Evolutionary conservation across 2,888 invertebrate species (phyloP), one percentile per base, ranked within the genome.

Genomic region (Lepidochrysops patricia): DNA sequence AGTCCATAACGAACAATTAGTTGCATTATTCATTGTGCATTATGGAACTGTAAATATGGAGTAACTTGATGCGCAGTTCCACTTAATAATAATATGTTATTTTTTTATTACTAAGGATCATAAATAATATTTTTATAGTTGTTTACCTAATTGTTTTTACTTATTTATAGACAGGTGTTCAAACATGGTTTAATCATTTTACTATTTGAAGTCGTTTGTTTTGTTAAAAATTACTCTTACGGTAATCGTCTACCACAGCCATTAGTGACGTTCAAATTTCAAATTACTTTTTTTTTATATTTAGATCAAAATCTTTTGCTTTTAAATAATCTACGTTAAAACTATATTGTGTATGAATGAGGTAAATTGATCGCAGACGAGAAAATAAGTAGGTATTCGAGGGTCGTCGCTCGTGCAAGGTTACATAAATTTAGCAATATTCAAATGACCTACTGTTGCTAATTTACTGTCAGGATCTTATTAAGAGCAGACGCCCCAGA

Each of bases 1-100:
- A n/a, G n/a, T 32, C 34, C 50, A 50, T 48, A 50, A 49, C 12
- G 32, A 50, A 9, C 58, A 48, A 32, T 48, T 57, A 25, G 34
- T 49, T 58, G 58, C 34, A 50, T 58, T 58, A 58, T 58, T 58
- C 58, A 58, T 49, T 19, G 12, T 23, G 13, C 32, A 25, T 49
- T 43, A 6, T 49, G 23, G 27, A 19, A 19, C 37, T 35, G 37
- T 43, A 23, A 43, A 43, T 43, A 43, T 43, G 7, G 23, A 19
- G 19, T n/a, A n/a, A 43, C 19, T 43, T 43, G 34, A 34, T 34
- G 43, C 43, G 43, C 43, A 43, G 19, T 23, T 43, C 4, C 43
- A 19, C 19, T 9, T 2, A n/a, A n/a, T n/a, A n/a, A n/a, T n/a
- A n/a, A n/a, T n/a, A 43, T 19, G 19, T 15, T 43, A 19, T 9